phyloP scores from a whole-genome alignment of 2,797 vertebrate species.

The Oreochromis mossambicus region DNA sequence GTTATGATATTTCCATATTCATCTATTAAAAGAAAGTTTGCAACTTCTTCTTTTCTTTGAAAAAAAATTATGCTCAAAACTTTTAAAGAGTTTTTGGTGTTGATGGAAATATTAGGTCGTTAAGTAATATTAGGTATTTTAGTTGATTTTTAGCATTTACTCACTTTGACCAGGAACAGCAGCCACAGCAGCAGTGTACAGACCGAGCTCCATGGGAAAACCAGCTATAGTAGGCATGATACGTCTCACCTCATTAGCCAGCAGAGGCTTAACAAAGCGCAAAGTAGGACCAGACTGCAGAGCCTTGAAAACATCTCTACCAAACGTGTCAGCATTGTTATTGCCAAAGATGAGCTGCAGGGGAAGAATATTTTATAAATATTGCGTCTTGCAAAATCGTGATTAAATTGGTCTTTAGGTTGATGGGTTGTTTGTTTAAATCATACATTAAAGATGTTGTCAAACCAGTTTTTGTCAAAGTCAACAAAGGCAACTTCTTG shows the following conservation, averaged over 20 bases:
- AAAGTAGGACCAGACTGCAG: slow-evolving; percentile 62
- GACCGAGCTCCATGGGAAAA: slow-evolving; percentile 78
- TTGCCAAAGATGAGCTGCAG: slow-evolving; percentile 49
- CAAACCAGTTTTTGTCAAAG: slow-evolving; percentile 71
- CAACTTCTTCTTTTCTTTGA: neutral
- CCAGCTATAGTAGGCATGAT: slow-evolving; percentile 77
- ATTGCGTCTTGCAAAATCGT: neutral
- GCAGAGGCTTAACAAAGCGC: slow-evolving; percentile 66
- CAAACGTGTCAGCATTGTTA: neutral
- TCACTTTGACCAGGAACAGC: slow-evolving; percentile 60
- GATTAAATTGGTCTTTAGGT: neutral
- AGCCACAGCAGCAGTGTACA: slow-evolving; percentile 72
- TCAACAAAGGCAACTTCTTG: slow-evolving; percentile 78
- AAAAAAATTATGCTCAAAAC: neutral
- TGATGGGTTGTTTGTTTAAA: neutral
- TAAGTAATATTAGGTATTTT: neutral
- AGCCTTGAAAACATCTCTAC: slow-evolving; percentile 31
- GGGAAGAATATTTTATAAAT: neutral
- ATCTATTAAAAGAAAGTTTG: neutral
- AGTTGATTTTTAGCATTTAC: neutral
- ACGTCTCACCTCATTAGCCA: slow-evolving; percentile 72
- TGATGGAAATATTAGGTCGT: neutral
- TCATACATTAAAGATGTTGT: slow-evolving; percentile 70
- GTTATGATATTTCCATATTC: neutral
- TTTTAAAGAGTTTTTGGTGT: neutral